Conservation (phyloP, 2,888 invertebrate genomes). For the Adela reaumurella region DNA sequence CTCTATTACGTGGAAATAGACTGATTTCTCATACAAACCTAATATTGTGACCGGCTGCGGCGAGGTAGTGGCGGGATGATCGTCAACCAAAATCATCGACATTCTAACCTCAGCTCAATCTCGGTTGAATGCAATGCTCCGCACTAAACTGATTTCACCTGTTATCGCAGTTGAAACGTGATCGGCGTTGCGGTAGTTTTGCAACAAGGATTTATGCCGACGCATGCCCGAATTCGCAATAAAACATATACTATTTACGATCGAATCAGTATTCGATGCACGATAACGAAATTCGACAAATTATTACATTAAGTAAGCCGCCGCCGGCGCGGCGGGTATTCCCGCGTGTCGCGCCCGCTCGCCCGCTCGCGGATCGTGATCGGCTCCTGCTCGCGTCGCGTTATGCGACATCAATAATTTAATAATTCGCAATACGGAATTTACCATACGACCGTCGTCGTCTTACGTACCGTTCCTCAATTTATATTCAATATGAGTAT, state of each 20-base stretch:
- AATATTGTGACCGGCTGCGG: too few species aligned
- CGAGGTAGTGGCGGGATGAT: too few species aligned
- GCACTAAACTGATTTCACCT: too few species aligned
- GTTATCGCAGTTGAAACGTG: too few species aligned
- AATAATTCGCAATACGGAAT: conserved; percentile 57
- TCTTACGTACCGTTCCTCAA: conserved; percentile 51
- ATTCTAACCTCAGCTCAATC: too few species aligned
- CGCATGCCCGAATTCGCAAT: conserved; percentile 33
- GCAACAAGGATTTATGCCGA: not conserved
- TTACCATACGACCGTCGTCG: conserved; percentile 52
- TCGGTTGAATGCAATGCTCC: too few species aligned
- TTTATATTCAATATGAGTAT: conserved; percentile 56
- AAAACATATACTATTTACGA: conserved; percentile 54
- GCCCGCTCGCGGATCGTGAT: too few species aligned
- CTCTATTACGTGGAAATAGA: too few species aligned
- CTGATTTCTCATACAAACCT: too few species aligned
- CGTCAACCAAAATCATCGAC: too few species aligned
- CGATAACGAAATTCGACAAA: conserved; percentile 57
- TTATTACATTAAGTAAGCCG: conserved; percentile 55
- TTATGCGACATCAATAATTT: conserved; percentile 57
- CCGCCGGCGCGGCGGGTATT: conserved; percentile 54
- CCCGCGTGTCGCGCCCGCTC: conserved; percentile 55
- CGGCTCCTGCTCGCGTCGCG: conserved; percentile 23
- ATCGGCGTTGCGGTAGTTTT: not conserved
- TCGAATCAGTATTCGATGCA: conserved; percentile 55